phyloP scores from a whole-genome alignment of 2,888 invertebrate species.

The Amaurobius ferox region DNA sequence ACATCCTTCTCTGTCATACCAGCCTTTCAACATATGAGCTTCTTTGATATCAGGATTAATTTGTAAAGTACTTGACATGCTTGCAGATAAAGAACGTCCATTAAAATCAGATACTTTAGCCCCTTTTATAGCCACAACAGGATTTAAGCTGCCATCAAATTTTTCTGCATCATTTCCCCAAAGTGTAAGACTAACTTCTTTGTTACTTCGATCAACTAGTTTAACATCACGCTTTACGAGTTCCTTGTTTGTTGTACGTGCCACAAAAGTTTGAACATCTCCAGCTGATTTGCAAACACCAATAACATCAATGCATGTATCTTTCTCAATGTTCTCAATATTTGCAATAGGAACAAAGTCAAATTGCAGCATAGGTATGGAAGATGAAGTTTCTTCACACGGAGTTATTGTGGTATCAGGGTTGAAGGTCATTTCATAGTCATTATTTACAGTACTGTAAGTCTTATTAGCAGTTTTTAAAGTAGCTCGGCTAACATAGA shows the following conservation, averaged over 20 bases:
- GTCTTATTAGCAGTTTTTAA: conserved; percentile 97
- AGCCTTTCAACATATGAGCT: conserved; percentile 89
- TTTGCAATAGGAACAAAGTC: conserved; percentile 87
- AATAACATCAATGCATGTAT: conserved; percentile 88
- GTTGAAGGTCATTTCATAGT: conserved; percentile 95
- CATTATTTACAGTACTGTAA: conserved; percentile 89
- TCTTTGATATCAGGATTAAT: conserved; percentile 93
- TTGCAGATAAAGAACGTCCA: conserved; percentile 78
- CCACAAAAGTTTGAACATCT: conserved; percentile 85
- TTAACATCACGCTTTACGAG: conserved; percentile 92
- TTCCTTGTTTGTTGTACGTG: conserved; percentile 87
- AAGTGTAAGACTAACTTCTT: conserved; percentile 87
- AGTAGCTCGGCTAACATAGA: conserved; percentile 88
- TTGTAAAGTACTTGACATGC: conserved; percentile 80
- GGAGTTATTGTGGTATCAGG: conserved; percentile 83
- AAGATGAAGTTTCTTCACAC: conserved; percentile 78
- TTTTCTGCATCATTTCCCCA: conserved; percentile 93
- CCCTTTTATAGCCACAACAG: conserved; percentile 91
- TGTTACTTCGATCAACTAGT: conserved; percentile 89
- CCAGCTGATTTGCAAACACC: conserved; percentile 87
- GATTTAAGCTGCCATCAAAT: conserved; percentile 86
- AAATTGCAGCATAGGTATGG: conserved; percentile 86
- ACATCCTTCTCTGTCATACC: conserved; percentile 85
- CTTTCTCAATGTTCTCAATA: conserved; percentile 83
- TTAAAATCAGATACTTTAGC: conserved; percentile 91